Percentiles rank a stretch among this genome's conserved stretches.
Evolutionary conservation across 2,113 vertebrate species (phyloP).

Genomic region (Anser cygnoides): DNA sequence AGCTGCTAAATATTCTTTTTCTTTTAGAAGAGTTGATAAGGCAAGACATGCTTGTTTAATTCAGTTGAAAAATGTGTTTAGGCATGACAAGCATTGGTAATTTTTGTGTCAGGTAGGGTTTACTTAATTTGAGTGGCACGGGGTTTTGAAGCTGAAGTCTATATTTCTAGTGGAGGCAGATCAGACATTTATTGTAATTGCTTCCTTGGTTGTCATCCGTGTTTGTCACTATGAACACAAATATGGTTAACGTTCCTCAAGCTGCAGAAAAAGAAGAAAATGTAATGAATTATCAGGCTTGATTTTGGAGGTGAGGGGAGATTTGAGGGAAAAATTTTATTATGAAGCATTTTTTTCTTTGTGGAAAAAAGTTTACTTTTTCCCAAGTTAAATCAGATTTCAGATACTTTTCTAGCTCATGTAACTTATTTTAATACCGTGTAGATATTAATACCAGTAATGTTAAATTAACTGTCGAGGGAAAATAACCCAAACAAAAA

Average conservation of each 20-base stretch:
- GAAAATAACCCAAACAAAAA: not conserved
- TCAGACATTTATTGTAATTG: not conserved
- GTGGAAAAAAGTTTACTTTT: not conserved
- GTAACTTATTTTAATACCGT: not conserved
- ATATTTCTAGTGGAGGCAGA: constrained; percentile 35
- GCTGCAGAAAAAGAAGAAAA: not conserved
- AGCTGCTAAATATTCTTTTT: not conserved
- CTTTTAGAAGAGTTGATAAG: not conserved
- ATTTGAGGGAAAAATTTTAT: not conserved
- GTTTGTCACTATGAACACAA: constrained; percentile 6
- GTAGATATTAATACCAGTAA: not conserved
- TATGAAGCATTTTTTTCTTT: not conserved
- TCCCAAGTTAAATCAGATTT: not conserved
- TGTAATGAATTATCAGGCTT: not conserved
- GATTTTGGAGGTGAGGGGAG: not conserved
- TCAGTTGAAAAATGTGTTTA: constrained; percentile 34
- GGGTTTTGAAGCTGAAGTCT: constrained; percentile 34
- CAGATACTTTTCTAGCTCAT: not conserved
- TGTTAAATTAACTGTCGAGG: not conserved
- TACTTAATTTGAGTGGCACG: constrained; percentile 14
- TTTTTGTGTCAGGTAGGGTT: constrained; percentile 25
- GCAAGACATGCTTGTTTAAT: not conserved
- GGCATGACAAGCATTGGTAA: constrained; percentile 10
- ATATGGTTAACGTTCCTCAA: not conserved
- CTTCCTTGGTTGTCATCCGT: not conserved